A percentile compares a stretch with the other conserved stretches of the same genome.
Conservation (phyloP, 2,888 invertebrate species). For the Ecdyonurus torrentis region DNA sequence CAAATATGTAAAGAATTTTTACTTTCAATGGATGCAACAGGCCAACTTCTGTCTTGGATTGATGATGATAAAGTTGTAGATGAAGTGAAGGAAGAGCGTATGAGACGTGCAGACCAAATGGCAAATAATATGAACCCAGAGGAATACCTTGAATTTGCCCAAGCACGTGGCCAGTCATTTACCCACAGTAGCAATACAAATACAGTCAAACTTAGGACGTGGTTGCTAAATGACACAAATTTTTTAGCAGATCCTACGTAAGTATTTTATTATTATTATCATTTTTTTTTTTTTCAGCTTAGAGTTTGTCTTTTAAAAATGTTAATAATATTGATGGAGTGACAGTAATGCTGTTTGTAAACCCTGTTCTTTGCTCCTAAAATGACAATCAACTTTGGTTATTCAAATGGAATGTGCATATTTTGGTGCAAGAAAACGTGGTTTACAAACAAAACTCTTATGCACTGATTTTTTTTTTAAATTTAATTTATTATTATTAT, state of each 20-base stretch:
- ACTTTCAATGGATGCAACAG: constrained; percentile 27
- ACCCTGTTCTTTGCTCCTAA: too few relatives aligned
- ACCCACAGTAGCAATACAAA: constrained; percentile 23
- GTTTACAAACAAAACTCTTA: too few relatives aligned
- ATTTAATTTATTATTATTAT: background rate
- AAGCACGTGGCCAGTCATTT: constrained; percentile 63
- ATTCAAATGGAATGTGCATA: too few relatives aligned
- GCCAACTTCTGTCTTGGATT: constrained; percentile 16
- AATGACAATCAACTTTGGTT: too few relatives aligned
- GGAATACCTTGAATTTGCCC: constrained; percentile 57
- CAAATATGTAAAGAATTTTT: constrained; percentile 21
- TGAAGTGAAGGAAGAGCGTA: constrained; percentile 26
- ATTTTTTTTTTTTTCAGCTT: constrained; percentile 4
- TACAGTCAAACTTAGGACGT: constrained; percentile 25
- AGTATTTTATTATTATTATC: constrained; percentile 5
- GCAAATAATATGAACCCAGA: constrained; percentile 23
- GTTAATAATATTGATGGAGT: too few relatives aligned
- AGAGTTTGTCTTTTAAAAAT: too few relatives aligned
- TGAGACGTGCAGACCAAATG: constrained; percentile 21
- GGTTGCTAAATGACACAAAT: constrained; percentile 20
- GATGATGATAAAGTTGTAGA: constrained; percentile 18
- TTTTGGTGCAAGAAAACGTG: too few relatives aligned
- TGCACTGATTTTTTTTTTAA: too few relatives aligned
- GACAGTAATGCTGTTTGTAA: too few relatives aligned
- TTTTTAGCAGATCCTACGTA: constrained; percentile 16